Conservation (phyloP, 2,113 vertebrate species). For the Collichthys lucidus region DNA sequence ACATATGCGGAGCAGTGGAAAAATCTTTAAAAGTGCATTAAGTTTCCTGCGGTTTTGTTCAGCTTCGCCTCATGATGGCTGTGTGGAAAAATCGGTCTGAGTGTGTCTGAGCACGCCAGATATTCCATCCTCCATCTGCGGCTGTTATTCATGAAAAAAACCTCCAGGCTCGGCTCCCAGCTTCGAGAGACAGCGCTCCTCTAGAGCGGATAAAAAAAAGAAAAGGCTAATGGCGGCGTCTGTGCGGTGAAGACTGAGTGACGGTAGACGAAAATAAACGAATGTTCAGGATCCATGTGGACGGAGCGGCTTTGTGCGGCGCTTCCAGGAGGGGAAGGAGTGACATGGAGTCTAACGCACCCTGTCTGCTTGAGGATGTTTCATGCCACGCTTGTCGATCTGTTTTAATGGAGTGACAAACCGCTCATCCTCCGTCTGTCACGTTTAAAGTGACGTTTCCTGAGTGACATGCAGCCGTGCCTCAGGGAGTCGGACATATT, state of each 20-base stretch:
- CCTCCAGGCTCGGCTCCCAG: slow-evolving; percentile 13
- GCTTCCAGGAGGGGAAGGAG: too few species aligned
- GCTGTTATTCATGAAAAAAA: slow-evolving; percentile 25
- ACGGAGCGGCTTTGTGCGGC: slow-evolving; percentile 25
- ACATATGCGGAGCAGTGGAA: slow-evolving; percentile 15
- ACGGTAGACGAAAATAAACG: slow-evolving; percentile 7
- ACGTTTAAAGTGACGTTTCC: slow-evolving; percentile 3
- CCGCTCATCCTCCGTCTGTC: not conserved
- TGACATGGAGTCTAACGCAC: not conserved
- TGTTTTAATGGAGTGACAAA: not conserved
- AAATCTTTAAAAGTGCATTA: slow-evolving; percentile 16
- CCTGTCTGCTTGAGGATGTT: too few species aligned
- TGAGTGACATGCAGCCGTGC: not conserved
- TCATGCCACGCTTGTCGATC: not conserved
- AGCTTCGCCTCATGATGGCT: slow-evolving; percentile 25
- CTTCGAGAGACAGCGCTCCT: slow-evolving; percentile 31
- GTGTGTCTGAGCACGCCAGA: slow-evolving; percentile 29
- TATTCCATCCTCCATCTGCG: slow-evolving; percentile 52
- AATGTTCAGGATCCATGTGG: not conserved
- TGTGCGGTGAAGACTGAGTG: slow-evolving; percentile 28
- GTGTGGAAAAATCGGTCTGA: slow-evolving; percentile 48
- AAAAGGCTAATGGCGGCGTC: slow-evolving; percentile 28
- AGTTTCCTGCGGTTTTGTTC: slow-evolving; percentile 50
- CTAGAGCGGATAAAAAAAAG: slow-evolving; percentile 36
- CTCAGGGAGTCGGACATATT: not conserved